These are phyloP conservation scores for Bursaphelenchus mucronatus DNA, from an alignment of 1,140 invertebrate genomes.

Conservation along the genomic window DNA sequence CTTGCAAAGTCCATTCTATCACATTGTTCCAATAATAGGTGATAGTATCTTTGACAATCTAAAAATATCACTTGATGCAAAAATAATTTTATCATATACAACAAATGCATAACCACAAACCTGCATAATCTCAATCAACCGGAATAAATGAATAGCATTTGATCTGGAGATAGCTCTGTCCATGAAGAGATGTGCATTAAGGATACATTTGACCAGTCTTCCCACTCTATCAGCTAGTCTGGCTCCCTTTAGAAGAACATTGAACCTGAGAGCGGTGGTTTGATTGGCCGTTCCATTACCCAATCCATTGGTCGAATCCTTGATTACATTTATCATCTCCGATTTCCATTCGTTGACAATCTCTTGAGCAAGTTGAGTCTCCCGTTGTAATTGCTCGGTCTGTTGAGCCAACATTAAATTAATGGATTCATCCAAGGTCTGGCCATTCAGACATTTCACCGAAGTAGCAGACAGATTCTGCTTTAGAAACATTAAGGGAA, in stretches of 20 bases:
- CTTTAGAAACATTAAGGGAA: constrained; percentile 8
- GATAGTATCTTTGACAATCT: constrained; percentile 69
- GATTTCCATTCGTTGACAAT: constrained; percentile 34
- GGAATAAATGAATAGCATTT: constrained; percentile 72
- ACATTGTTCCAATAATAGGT: constrained; percentile 67
- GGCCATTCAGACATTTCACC: no score
- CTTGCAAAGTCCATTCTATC: constrained; percentile 64
- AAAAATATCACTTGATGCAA: constrained; percentile 10
- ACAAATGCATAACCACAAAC: constrained; percentile 43
- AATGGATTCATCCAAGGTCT: constrained; percentile 6
- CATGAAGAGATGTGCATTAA: constrained; percentile 75
- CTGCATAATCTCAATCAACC: constrained; percentile 77
- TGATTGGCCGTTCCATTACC: constrained; percentile 26
- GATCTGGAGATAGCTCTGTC: constrained; percentile 75
- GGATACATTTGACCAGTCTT: constrained; percentile 68
- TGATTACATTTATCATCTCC: constrained; percentile 31
- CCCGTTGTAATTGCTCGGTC: constrained; percentile 26
- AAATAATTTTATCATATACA: neutral
- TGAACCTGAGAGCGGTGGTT: constrained; percentile 68
- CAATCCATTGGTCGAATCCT: constrained; percentile 30
- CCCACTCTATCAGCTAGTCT: constrained; percentile 64
- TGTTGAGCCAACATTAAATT: constrained; percentile 32
- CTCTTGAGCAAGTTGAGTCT: constrained; percentile 22
- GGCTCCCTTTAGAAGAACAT: constrained; percentile 71
- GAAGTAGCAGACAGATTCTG: no score